phyloP scores from a whole-genome alignment of 2,113 vertebrate genomes.

The Plestiodon gilberti region DNA sequence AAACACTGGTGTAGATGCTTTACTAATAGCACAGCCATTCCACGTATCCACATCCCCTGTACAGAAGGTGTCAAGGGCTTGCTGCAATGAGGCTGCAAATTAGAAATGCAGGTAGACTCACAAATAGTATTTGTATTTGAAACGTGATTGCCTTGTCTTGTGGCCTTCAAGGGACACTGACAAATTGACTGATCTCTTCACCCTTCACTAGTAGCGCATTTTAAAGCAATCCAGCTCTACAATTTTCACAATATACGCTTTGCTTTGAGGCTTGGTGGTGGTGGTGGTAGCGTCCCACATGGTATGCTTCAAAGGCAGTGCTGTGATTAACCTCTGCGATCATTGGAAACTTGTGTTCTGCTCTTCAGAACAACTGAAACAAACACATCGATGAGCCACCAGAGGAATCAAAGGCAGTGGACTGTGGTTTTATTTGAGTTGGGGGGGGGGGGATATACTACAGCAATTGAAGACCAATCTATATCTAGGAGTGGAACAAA shows the following conservation, averaged over 20 bases:
- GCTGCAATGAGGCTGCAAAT: neutral
- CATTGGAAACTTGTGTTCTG: neutral
- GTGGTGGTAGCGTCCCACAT: neutral
- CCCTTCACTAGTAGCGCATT: neutral
- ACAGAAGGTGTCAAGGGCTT: neutral
- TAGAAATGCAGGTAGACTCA: neutral
- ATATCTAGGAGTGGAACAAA: neutral
- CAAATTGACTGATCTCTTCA: conserved; percentile 15
- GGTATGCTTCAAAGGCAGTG: neutral
- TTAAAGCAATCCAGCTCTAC: neutral
- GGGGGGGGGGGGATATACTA: neutral
- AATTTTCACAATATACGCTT: neutral
- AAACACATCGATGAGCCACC: neutral
- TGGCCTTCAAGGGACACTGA: neutral
- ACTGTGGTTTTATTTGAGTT: neutral
- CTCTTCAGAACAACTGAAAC: neutral
- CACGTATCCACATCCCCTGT: neutral
- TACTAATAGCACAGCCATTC: too few relatives aligned
- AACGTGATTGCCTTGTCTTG: neutral
- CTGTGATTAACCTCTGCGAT: neutral
- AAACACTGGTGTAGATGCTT: neutral
- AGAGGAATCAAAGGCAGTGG: neutral
- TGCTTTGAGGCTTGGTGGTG: neutral
- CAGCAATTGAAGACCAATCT: neutral
- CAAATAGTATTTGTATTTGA: neutral